A percentile compares a stretch with the other conserved stretches of the same genome.
phyloP scores from a whole-genome alignment of 2,113 vertebrate species.

The Garra rufa region DNA sequence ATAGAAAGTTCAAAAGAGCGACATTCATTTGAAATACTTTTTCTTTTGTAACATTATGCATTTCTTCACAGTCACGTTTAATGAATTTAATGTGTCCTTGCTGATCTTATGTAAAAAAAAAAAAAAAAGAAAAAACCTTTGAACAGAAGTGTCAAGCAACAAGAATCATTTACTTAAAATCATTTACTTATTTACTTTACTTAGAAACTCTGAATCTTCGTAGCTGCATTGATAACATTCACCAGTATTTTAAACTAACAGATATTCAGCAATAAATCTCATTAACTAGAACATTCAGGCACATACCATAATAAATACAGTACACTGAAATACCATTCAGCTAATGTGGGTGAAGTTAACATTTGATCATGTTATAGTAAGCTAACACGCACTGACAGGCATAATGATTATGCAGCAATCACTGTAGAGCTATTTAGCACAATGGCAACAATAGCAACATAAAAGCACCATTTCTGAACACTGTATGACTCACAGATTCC shows the following conservation, averaged over 20 bases:
- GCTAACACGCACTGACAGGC: background rate
- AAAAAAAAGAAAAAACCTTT: no score
- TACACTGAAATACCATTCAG: background rate
- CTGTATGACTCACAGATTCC: background rate
- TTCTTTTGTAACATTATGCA: no score
- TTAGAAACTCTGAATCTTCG: no score
- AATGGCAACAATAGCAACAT: slow-evolving; percentile 1
- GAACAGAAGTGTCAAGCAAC: no score
- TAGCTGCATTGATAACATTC: background rate
- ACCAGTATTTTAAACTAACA: background rate
- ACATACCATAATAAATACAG: background rate
- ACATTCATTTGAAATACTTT: no score
- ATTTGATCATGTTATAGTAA: background rate
- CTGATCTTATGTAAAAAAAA: no score
- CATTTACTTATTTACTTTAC: no score
- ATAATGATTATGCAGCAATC: slow-evolving; percentile 3
- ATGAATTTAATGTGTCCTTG: no score
- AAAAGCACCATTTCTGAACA: background rate
- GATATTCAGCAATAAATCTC: background rate
- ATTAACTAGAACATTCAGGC: background rate
- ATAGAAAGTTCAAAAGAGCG: no score
- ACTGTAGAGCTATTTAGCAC: background rate
- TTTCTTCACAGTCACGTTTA: no score
- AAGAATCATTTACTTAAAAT: no score
- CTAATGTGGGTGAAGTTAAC: background rate